phyloP scores from a whole-genome alignment of 2,888 invertebrate genomes.

The Acanthosepion pharaonis region DNA sequence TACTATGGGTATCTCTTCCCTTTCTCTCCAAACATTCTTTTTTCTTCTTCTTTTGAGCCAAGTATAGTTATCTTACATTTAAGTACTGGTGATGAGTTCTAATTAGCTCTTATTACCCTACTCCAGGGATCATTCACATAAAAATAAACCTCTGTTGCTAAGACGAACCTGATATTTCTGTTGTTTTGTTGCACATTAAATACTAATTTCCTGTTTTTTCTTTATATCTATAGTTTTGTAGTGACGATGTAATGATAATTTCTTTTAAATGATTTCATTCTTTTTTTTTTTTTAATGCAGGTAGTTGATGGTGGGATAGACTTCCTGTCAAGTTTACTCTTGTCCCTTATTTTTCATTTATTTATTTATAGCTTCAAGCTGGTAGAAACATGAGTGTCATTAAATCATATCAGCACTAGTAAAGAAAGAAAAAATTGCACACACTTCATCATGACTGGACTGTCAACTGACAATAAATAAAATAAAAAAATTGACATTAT shows the following conservation, averaged over 20 bases:
- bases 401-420: background rate
- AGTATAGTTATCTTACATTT: background rate
- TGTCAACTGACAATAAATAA: no score
- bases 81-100: background rate
- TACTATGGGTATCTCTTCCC: no score
- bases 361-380: background rate
- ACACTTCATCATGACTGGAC: no score
- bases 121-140: background rate
- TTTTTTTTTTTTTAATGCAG: background rate
- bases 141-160: background rate
- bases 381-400: background rate
- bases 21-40: no score
- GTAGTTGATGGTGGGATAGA: background rate
- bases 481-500: no score
- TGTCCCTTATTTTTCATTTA: background rate
- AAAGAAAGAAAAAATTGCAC: background rate
- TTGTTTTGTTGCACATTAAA: background rate
- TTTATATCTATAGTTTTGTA: background rate
- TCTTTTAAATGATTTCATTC: background rate
- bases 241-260: background rate
- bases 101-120: background rate
- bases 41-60: no score
- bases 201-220: background rate
- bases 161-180: background rate
- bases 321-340: background rate